Evolutionary conservation across 2,888 invertebrate genomes (phyloP).

Genomic region (Erpobdella octoculata): DNA sequence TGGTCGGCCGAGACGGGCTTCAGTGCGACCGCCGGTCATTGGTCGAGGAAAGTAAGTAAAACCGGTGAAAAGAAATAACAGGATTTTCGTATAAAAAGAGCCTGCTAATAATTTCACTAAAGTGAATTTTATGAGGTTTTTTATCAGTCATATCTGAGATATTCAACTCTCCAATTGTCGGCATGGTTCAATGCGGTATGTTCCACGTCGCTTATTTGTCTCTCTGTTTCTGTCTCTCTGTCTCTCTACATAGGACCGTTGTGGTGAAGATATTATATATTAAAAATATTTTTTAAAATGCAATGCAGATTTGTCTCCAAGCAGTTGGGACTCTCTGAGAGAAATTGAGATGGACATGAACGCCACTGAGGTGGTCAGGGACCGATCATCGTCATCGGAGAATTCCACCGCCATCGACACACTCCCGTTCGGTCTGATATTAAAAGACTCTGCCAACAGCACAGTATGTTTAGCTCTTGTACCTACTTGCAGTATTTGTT

Average conservation of each 20-base stretch:
- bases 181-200: neutral
- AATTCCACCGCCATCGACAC: neutral
- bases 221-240: neutral
- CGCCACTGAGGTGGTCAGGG: neutral
- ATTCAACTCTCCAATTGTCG: too few relatives aligned
- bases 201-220: neutral
- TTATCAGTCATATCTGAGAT: too few relatives aligned
- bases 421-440: neutral
- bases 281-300: neutral
- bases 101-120: constrained; percentile 3
- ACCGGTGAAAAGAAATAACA: neutral
- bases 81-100: neutral
- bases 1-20: too few relatives aligned
- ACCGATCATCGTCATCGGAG: neutral
- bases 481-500: neutral
- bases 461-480: neutral
- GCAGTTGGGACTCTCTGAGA: neutral
- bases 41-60: constrained; percentile 7
- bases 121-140: neutral
- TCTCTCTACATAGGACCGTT: neutral
- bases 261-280: neutral
- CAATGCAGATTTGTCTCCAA: neutral
- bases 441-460: constrained; percentile 3
- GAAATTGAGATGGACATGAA: neutral
- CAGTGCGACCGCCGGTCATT: too few relatives aligned